Conservation (phyloP, 2,113 vertebrate genomes). For the Panurus biarmicus region DNA sequence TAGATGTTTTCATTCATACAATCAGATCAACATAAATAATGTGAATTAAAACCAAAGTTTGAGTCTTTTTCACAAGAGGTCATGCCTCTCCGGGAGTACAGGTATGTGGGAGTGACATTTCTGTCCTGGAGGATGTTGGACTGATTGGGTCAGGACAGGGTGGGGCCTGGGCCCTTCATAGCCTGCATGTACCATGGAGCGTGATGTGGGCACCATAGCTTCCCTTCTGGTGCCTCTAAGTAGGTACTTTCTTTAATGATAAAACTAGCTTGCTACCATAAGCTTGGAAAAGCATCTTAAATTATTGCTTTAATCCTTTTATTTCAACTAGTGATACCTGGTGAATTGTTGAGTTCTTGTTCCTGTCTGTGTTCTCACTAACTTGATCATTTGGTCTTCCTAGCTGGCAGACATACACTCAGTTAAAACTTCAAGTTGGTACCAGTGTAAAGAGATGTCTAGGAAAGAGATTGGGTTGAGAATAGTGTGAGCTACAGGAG, state of each 20-base stretch:
- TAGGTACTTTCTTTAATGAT: not conserved
- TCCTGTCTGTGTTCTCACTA: not conserved
- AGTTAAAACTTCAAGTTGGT: not conserved
- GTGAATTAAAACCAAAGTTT: not conserved
- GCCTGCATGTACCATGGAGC: not conserved
- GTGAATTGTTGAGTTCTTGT: not conserved
- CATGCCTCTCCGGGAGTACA: not conserved
- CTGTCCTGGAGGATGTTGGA: not conserved
- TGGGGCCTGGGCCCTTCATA: fast-evolving
- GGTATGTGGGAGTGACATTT: not conserved
- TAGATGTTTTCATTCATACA: not conserved
- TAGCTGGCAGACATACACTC: not conserved
- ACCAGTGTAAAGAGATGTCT: not conserved
- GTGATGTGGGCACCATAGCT: fast-evolving
- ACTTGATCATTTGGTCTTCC: not conserved
- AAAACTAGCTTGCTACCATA: not conserved
- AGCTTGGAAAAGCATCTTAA: not conserved
- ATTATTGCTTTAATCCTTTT: not conserved
- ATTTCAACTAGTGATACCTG: not conserved
- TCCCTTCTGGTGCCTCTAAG: not conserved
- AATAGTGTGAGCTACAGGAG: not conserved
- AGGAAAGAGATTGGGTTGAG: not conserved
- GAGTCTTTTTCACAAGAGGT: not conserved
- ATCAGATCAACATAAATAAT: not conserved
- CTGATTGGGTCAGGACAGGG: not conserved